Percentiles rank a stretch among this genome's conserved stretches.
Evolutionary conservation across 2,797 vertebrate species (phyloP).

Genomic region (Nyctalus aviator): DNA sequence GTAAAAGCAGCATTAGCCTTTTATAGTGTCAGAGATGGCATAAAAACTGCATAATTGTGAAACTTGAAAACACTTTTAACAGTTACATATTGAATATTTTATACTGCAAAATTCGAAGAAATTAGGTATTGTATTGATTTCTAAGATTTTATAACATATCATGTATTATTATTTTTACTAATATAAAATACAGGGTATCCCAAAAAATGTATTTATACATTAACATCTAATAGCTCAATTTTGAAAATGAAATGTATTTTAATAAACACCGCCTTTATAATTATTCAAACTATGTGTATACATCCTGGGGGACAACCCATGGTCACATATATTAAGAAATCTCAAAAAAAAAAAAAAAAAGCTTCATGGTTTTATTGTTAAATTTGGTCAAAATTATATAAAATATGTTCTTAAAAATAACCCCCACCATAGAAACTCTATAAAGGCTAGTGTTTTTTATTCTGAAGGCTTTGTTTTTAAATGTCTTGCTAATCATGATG

Average conservation of each 20-base stretch:
- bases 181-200: neutral
- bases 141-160: neutral
- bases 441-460: neutral
- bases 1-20: neutral
- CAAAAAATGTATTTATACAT: too few relatives aligned
- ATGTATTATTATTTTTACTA: neutral
- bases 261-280: too few relatives aligned
- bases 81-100: neutral
- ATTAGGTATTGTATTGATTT: neutral
- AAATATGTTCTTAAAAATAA: neutral
- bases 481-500: neutral
- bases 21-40: neutral
- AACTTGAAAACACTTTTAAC: neutral
- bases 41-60: neutral
- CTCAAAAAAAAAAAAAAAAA: neutral
- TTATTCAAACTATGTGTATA: too few relatives aligned
- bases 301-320: too few relatives aligned
- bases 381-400: neutral
- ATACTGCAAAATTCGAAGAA: conserved; percentile 33
- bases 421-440: neutral
- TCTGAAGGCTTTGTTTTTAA: conserved; percentile 4
- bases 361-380: neutral
- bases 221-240: too few relatives aligned
- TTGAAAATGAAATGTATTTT: too few relatives aligned
- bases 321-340: neutral